Evolutionary conservation across 1,140 invertebrate species (phyloP).

Genomic region (Campodea augens): DNA sequence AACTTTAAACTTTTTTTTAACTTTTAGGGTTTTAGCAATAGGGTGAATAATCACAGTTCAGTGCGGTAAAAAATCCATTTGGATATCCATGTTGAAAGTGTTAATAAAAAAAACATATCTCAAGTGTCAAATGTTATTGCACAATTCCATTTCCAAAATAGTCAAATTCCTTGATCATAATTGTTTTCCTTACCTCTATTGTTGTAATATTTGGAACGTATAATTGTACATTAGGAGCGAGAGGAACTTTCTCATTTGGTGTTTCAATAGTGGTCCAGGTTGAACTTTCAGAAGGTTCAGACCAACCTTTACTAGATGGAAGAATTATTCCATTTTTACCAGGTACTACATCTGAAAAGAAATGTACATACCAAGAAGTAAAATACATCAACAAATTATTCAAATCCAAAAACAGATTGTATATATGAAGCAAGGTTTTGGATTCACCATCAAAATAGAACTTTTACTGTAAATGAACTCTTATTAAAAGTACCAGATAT

Average conservation of each 20-base stretch:
- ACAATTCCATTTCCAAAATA: neutral
- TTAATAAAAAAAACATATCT: neutral
- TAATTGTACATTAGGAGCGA: slow-evolving; percentile 23
- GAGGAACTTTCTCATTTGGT: slow-evolving; percentile 18
- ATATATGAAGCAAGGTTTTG: slow-evolving; percentile 4
- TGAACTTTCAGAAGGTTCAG: slow-evolving; percentile 26
- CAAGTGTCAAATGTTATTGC: neutral
- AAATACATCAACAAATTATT: neutral
- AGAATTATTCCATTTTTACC: slow-evolving; percentile 33
- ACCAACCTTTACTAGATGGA: slow-evolving; percentile 28
- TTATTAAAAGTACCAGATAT: neutral
- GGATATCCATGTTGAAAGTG: neutral
- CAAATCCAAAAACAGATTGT: neutral
- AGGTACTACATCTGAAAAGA: slow-evolving; percentile 27
- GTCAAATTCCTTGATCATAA: neutral
- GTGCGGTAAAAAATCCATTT: too few relatives aligned
- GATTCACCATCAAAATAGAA: neutral
- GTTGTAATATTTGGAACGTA: slow-evolving; percentile 25
- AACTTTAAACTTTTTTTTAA: too few relatives aligned
- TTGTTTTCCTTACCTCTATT: slow-evolving; percentile 21
- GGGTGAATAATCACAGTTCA: too few relatives aligned
- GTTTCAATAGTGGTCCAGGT: slow-evolving; percentile 31
- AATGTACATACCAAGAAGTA: slow-evolving; percentile 5
- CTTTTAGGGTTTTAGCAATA: too few relatives aligned
- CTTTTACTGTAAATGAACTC: neutral